Evolutionary conservation across 2,113 vertebrate genomes (phyloP), one percentile per base, ranked within the genome.

Genomic region (Neodontobutis hainanensis): DNA sequence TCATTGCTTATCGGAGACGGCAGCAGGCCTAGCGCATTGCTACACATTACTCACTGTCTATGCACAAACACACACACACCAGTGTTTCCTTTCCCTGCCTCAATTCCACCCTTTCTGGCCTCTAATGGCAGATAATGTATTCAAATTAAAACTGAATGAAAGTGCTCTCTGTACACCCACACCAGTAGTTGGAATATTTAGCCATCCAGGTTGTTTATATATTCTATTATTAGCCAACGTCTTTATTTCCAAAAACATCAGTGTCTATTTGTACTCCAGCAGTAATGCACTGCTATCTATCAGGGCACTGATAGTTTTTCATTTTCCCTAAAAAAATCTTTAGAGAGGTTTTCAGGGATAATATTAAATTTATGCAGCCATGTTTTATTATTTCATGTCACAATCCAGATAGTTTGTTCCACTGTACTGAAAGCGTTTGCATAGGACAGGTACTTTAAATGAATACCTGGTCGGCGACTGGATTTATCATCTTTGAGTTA

Each of bases 1-100:
- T 86, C 80, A 83, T 72, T 82, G 85, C 78, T 79, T 90, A 87
- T 84, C 59, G 36, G 63, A 73, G 69, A 70, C 6, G 14, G 78
- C 78, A 75, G 80, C 61, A 27, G 62, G 58, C 74, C 58, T 47
- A 43, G 76, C 51, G 0, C 67, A 67, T 45, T 51, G 58, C 65
- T 52, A 2, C 73, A 73, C 73, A 82, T 83, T 75, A 68, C 51
- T 83, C 85, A 40, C 56, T 59, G 60, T 73, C 56, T 11, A 27
- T 5, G 57, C 56, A 42, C 76, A 49, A 62, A 73, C 49, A 73
- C 49, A 57, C 51, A 59, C 51, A 75, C 51, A 60, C 32, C 34
- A 40, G 40, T 16, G 56, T 2, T 4, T 11, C 48, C 8, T 61
- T n/a, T 58, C 46, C 43, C 46, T 49, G 35, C 5, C 47, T 11